Conservation (phyloP, 1,140 invertebrate species). For the Carcinoscorpius rotundicauda region DNA sequence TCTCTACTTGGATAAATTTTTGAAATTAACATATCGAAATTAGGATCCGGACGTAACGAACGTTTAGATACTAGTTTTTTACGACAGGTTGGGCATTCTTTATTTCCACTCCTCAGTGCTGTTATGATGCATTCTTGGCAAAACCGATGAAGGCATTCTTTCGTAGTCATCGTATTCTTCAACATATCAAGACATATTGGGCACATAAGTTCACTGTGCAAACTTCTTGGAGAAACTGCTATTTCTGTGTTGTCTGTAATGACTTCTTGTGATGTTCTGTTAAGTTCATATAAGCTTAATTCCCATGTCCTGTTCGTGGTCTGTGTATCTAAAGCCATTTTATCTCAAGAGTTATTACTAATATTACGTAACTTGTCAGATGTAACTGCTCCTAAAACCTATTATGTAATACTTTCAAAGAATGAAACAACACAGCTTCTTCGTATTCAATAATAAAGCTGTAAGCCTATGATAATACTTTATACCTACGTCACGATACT, state of each 20-base stretch:
- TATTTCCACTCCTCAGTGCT: conserved; percentile 92
- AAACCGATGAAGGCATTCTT: conserved; percentile 97
- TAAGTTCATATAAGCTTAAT: conserved; percentile 86
- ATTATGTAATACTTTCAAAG: too few species aligned
- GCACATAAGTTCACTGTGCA: conserved; percentile 97
- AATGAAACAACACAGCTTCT: too few species aligned
- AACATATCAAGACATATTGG: conserved; percentile 99
- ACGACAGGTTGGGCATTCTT: conserved; percentile 97
- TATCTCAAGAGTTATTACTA: too few species aligned
- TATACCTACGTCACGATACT: too few species aligned
- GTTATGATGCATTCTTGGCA: conserved; percentile 98
- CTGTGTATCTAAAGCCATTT: conserved; percentile 7
- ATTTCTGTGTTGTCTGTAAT: conserved; percentile 93
- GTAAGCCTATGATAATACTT: too few species aligned
- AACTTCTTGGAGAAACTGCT: conserved; percentile 84
- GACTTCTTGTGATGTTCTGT: conserved; percentile 81
- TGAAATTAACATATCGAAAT: conserved; percentile 94
- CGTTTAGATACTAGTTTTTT: conserved; percentile 98
- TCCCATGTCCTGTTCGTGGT: conserved; percentile 76
- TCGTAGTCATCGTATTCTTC: conserved; percentile 99
- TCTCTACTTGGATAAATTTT: conserved; percentile 97
- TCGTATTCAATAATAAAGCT: too few species aligned
- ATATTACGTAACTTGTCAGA: too few species aligned
- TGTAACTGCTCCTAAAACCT: too few species aligned
- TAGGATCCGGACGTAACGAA: conserved; percentile 90